Evolutionary conservation across 1,140 invertebrate genomes (phyloP).

Genomic region (Chironomus tepperi): DNA sequence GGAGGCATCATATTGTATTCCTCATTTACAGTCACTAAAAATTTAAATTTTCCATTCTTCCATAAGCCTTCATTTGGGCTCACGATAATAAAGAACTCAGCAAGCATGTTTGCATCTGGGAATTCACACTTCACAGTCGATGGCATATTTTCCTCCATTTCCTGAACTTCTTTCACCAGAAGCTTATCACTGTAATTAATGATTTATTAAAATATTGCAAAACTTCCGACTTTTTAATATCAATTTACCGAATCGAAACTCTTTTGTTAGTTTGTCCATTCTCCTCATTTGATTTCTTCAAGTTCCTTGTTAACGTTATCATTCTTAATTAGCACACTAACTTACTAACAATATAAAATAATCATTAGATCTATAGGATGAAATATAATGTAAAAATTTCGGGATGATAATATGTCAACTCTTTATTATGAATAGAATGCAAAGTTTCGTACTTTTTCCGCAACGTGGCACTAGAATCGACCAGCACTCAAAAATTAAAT

Average conservation of each 20-base stretch:
- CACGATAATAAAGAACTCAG: conserved; percentile 71
- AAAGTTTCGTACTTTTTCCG: neutral
- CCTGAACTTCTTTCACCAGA: conserved; percentile 80
- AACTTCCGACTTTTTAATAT: conserved; percentile 37
- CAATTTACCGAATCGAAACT: conserved; percentile 30
- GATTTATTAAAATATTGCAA: conserved; percentile 50
- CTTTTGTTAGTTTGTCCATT: conserved; percentile 32
- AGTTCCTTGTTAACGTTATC: conserved; percentile 72
- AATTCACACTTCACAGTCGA: conserved; percentile 70
- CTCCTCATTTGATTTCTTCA: conserved; percentile 53
- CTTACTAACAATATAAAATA: neutral
- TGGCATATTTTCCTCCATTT: conserved; percentile 81
- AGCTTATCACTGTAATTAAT: conserved; percentile 72
- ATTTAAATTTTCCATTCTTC: conserved; percentile 76
- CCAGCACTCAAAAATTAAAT: too few species aligned
- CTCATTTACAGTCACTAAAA: conserved; percentile 77
- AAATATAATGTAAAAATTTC: too few species aligned
- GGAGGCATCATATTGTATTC: conserved; percentile 96
- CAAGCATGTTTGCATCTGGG: conserved; percentile 70
- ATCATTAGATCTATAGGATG: neutral
- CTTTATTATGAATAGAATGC: neutral
- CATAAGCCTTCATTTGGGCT: conserved; percentile 84
- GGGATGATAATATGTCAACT: neutral
- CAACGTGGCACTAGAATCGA: neutral
- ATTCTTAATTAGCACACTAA: conserved; percentile 42